Evolutionary conservation across 1,140 invertebrate genomes (phyloP), one percentile per base, ranked within the genome.

Genomic region (Drosophila paulistorum): DNA sequence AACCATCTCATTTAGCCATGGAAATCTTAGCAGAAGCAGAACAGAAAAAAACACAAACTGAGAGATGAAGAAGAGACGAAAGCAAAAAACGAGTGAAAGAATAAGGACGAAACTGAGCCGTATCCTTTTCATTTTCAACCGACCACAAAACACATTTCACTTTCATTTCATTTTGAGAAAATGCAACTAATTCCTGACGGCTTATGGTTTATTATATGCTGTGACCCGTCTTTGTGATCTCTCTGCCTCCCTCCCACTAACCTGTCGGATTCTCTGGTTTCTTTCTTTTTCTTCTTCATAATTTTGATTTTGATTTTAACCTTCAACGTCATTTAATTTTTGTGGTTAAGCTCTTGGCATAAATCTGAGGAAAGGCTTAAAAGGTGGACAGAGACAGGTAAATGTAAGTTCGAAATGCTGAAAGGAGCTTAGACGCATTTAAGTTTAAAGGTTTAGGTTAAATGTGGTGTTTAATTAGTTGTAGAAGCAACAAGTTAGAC

Each of bases 1-100:
- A 87, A 87, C 83, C 83, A 89, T 83, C 80, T 87, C 84, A 87
- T 87, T 87, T 89, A 89, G 74, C 84, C 84, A 83, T 87, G 84
- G 77, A 86, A 83, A 80, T 87, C 83, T 82, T 87, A 66, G 74
- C 83, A 78, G 78, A 42, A 62, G 30, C 26, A 51, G 23, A 26
- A 26, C 33, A 20, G 35, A 23, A 57, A 70, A 42, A 69, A 48
- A 73, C 20, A 26, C 10, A 13, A 39, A 11, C 37, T 5, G 35
- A 39, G 57, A 74, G 57, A 58, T 33, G 26, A 58, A 35, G 26
- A 35, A 39, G 57, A 51, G 17, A 11, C 45, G 17, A 51, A 51
- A 51, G 5, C 45, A 23, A 51, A 51, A 51, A 51, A 51, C 45
- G 2, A 20, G 9, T 23, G 30, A 30, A 20, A 9, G 23, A 51